Conservation (phyloP, 2,797 vertebrate species). For the Scarus forsteni region DNA sequence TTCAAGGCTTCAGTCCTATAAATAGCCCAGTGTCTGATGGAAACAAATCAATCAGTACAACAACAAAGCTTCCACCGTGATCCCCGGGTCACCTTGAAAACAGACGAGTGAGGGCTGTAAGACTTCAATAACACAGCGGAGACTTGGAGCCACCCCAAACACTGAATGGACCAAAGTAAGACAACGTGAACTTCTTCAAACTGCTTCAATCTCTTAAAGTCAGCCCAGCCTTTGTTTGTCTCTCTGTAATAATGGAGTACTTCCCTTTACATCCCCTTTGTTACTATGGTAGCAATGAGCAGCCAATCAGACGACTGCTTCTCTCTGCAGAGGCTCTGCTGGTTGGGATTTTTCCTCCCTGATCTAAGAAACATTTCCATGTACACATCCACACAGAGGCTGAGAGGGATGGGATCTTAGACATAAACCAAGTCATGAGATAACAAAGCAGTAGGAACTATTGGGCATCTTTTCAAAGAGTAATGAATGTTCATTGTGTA, state of each 20-base stretch:
- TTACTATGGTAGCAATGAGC: constrained; percentile 70
- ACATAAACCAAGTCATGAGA: constrained; percentile 36
- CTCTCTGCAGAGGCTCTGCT: constrained; percentile 35
- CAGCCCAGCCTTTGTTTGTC: background rate
- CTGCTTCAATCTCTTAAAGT: background rate
- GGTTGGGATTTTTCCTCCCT: constrained; percentile 24
- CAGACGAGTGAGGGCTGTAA: background rate
- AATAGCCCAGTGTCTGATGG: constrained; percentile 51
- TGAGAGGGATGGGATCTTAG: background rate
- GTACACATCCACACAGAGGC: constrained; percentile 1
- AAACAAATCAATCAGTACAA: constrained; percentile 50
- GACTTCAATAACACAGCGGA: background rate
- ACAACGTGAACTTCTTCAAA: background rate
- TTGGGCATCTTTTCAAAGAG: too few species aligned
- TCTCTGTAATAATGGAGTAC: constrained; percentile 34
- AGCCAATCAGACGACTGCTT: constrained; percentile 39
- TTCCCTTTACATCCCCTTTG: constrained; percentile 40
- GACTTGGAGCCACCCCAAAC: background rate
- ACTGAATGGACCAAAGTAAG: background rate
- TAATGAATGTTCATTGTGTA: too few species aligned
- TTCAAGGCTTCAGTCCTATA: constrained; percentile 48
- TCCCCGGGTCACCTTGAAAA: constrained; percentile 49
- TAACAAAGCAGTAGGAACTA: too few species aligned
- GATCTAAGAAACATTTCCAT: constrained; percentile 4
- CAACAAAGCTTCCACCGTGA: constrained; percentile 28